phyloP scores from a whole-genome alignment of 2,797 vertebrate genomes.

The Bufotes viridis region DNA sequence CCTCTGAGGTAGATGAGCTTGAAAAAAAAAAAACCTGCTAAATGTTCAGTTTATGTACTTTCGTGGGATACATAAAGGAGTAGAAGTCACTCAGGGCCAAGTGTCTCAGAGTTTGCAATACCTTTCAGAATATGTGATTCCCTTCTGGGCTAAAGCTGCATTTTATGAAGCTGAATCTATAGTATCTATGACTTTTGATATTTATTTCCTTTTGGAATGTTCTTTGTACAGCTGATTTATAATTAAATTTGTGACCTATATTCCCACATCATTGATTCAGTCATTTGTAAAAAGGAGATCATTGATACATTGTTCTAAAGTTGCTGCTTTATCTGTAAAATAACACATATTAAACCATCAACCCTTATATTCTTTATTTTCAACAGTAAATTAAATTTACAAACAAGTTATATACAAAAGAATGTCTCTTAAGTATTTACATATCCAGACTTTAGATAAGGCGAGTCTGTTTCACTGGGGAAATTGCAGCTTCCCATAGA shows the following conservation, averaged over 20 bases:
- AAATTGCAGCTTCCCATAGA: not conserved
- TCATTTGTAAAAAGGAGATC: not conserved
- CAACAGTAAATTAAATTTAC: not conserved
- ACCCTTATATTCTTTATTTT: not conserved
- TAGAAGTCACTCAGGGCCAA: not conserved
- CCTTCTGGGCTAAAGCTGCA: not conserved
- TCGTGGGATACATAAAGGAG: not conserved
- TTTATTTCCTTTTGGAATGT: conserved; percentile 29
- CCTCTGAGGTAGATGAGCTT: not conserved
- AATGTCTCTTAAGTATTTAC: not conserved
- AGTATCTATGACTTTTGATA: not conserved
- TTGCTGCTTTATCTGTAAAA: not conserved
- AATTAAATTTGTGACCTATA: conserved; percentile 9
- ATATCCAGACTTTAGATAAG: not conserved
- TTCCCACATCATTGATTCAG: not conserved
- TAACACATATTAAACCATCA: not conserved
- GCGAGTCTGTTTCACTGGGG: not conserved
- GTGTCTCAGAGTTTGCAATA: not conserved
- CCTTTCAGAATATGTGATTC: not conserved
- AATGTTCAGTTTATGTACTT: not conserved
- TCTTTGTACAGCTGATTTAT: conserved; percentile 30
- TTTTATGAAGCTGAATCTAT: not conserved
- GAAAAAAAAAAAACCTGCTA: too few species aligned
- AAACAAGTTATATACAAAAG: not conserved
- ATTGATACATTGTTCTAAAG: not conserved